Conservation (phyloP, 2,888 invertebrate genomes). For the Agrochola circellaris region DNA sequence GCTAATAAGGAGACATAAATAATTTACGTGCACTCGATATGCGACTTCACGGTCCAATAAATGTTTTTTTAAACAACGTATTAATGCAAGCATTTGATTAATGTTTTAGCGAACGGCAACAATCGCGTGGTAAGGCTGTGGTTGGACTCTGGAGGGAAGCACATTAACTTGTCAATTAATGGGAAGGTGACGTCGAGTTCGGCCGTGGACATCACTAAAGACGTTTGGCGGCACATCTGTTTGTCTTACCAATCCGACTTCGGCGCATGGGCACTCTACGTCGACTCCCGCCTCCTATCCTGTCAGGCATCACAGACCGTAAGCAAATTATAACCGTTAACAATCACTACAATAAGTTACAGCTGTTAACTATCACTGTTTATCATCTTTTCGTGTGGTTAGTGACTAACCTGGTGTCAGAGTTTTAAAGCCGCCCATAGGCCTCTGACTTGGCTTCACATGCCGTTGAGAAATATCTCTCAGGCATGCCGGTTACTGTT, state of each 20-base stretch:
- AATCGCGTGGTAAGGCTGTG: constrained; percentile 90
- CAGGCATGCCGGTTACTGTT: too few relatives aligned
- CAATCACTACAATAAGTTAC: not conserved
- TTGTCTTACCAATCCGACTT: constrained; percentile 92
- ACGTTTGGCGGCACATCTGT: constrained; percentile 92
- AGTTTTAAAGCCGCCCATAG: too few relatives aligned
- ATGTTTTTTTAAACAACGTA: constrained; percentile 44
- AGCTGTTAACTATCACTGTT: not conserved
- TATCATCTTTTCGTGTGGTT: too few relatives aligned
- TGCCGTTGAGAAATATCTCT: too few relatives aligned
- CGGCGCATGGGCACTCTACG: constrained; percentile 92
- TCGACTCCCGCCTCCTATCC: constrained; percentile 90
- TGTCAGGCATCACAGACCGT: constrained; percentile 82
- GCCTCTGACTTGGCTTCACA: too few relatives aligned
- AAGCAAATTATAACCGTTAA: constrained; percentile 62
- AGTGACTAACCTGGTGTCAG: too few relatives aligned
- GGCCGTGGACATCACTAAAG: constrained; percentile 82
- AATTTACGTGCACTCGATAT: constrained; percentile 68
- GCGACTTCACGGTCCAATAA: constrained; percentile 67
- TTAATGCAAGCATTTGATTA: constrained; percentile 45
- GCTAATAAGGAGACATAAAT: constrained; percentile 68
- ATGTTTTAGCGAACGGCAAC: constrained; percentile 88
- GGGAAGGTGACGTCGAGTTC: constrained; percentile 86
- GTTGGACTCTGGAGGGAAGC: constrained; percentile 90
- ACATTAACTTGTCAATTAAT: constrained; percentile 90